These are phyloP conservation scores for Bicyclus anynana DNA, from an alignment of 1,140 invertebrate genomes.

Conservation along the genomic window DNA sequence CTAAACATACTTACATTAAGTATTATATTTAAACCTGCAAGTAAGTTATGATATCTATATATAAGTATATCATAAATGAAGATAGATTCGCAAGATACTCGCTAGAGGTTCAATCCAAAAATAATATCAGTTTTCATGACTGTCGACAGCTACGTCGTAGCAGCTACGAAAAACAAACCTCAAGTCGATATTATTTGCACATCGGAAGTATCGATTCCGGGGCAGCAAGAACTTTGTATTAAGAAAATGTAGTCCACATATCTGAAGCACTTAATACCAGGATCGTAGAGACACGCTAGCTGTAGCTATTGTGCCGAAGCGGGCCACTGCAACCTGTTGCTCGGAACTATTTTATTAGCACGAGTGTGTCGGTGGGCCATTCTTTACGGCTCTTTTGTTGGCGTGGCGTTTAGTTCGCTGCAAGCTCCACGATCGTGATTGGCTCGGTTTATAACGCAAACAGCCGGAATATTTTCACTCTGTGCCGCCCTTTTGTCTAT, in stretches of 20 bases:
- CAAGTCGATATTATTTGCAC: not conserved
- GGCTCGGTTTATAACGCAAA: slow-evolving; percentile 66
- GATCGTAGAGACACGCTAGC: slow-evolving; percentile 42
- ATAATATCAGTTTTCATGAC: not conserved
- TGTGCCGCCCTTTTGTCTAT: slow-evolving; percentile 47
- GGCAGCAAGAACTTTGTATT: slow-evolving; percentile 10
- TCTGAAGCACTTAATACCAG: slow-evolving; percentile 39
- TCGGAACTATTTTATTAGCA: slow-evolving; percentile 72
- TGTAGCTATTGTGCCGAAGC: slow-evolving; percentile 54
- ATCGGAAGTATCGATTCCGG: not conserved
- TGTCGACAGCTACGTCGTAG: not conserved
- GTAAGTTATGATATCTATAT: too few relatives aligned
- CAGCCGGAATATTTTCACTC: slow-evolving; percentile 57
- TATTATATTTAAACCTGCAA: too few relatives aligned
- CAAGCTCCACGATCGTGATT: slow-evolving; percentile 51
- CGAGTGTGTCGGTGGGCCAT: slow-evolving; percentile 67
- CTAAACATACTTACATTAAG: too few relatives aligned
- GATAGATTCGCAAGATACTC: too few relatives aligned
- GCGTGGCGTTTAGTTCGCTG: slow-evolving; percentile 60
- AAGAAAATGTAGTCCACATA: slow-evolving; percentile 23
- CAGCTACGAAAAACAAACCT: not conserved
- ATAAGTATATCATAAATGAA: too few relatives aligned
- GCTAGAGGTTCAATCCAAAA: too few relatives aligned
- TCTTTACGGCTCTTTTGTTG: slow-evolving; percentile 74
- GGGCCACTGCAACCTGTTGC: slow-evolving; percentile 67